Conservation (phyloP, 2,888 invertebrate genomes). For the Diabrotica balteata region DNA sequence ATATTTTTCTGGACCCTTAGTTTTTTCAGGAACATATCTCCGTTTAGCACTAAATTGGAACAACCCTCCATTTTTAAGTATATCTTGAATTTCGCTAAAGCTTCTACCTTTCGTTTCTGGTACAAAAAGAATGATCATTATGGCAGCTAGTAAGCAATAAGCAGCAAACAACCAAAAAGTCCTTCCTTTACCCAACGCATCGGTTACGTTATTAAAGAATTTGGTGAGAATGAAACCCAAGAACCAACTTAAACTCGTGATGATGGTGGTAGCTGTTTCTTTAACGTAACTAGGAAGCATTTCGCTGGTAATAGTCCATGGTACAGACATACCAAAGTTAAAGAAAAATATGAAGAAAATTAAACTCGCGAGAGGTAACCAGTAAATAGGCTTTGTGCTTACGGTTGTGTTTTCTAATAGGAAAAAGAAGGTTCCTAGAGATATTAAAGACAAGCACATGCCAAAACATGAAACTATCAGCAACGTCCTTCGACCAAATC, state of each 20-base stretch:
- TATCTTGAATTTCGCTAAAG: constrained; percentile 81
- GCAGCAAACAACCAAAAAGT: constrained; percentile 78
- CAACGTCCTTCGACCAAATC: constrained; percentile 74
- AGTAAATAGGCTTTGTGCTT: constrained; percentile 60
- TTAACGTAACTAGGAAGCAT: constrained; percentile 81
- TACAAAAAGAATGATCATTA: constrained; percentile 63
- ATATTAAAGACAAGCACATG: constrained; percentile 67
- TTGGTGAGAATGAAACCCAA: constrained; percentile 77
- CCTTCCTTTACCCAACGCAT: constrained; percentile 66
- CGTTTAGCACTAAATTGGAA: constrained; percentile 12
- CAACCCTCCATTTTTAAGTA: constrained; percentile 43
- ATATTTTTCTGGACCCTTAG: background rate
- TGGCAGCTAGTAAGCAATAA: constrained; percentile 62
- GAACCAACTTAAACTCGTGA: constrained; percentile 77
- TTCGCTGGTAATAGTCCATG: constrained; percentile 81
- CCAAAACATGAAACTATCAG: constrained; percentile 73
- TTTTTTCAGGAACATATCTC: background rate
- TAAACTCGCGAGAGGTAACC: constrained; percentile 76
- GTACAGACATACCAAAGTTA: constrained; percentile 70
- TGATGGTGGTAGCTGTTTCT: constrained; percentile 74
- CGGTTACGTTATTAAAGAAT: constrained; percentile 68
- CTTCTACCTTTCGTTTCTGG: constrained; percentile 92
- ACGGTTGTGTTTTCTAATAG: constrained; percentile 65
- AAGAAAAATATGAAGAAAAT: constrained; percentile 73
- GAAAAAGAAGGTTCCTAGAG: constrained; percentile 60